phyloP scores from a whole-genome alignment of 1,140 invertebrate genomes.

The Leguminivora glycinivorella region DNA sequence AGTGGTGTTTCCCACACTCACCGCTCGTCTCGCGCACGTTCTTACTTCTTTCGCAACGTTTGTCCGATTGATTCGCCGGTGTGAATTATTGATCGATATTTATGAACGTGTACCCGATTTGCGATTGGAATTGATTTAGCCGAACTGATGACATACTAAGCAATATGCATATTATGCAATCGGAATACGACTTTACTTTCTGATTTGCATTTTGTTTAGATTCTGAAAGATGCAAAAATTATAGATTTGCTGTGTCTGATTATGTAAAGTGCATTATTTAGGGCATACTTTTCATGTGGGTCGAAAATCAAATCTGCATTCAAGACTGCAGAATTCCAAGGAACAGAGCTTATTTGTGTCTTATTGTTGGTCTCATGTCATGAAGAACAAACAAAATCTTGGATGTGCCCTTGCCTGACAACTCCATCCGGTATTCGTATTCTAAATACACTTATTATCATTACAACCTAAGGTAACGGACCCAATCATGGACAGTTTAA shows the following conservation, averaged over 20 bases:
- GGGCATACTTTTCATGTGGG: too few relatives aligned
- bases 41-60: conserved; percentile 26
- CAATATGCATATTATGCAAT: not conserved
- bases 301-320: too few relatives aligned
- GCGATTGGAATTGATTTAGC: conserved; percentile 13
- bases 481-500: too few relatives aligned
- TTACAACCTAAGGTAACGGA: too few relatives aligned
- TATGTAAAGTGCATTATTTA: too few relatives aligned
- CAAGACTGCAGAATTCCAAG: too few relatives aligned
- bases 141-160: not conserved
- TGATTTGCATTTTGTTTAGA: not conserved
- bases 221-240: not conserved
- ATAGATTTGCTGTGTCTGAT: not conserved
- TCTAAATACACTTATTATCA: too few relatives aligned
- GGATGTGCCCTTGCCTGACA: too few relatives aligned
- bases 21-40: conserved; percentile 16
- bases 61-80: conserved; percentile 26
- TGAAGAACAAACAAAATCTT: too few relatives aligned
- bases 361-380: too few relatives aligned
- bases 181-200: not conserved
- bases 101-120: conserved; percentile 18
- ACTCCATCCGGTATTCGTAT: too few relatives aligned
- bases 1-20: conserved; percentile 37
- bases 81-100: conserved; percentile 29
- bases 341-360: too few relatives aligned